Conservation (phyloP, 2,797 vertebrate genomes). For the Cirrhinus mrigala region DNA sequence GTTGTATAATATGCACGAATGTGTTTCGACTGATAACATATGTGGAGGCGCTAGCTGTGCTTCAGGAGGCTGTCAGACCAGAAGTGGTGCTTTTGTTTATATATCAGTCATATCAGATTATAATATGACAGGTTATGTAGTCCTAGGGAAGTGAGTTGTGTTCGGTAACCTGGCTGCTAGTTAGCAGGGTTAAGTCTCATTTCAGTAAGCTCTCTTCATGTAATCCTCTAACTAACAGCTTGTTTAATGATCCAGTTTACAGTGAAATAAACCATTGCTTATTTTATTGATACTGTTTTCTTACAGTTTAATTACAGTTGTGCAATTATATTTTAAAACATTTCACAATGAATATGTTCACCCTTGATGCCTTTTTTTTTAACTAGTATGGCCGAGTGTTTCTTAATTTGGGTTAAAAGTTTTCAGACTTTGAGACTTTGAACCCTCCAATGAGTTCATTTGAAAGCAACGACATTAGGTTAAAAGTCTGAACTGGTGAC, state of each 20-base stretch:
- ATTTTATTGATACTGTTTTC: not conserved
- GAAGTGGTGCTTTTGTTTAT: slow-evolving; percentile 49
- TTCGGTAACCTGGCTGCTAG: not conserved
- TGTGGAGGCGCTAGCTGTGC: slow-evolving; percentile 9
- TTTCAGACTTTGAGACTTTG: slow-evolving; percentile 19
- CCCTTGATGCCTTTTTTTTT: not conserved
- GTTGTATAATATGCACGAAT: slow-evolving; percentile 17
- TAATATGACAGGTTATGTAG: slow-evolving; percentile 24
- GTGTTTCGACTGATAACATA: slow-evolving; percentile 32
- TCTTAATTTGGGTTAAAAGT: slow-evolving; percentile 24
- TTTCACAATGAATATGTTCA: not conserved
- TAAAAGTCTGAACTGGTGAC: not conserved
- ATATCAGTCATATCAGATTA: slow-evolving; percentile 34
- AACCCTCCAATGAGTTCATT: not conserved
- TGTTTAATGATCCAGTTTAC: not conserved
- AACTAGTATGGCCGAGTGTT: not conserved
- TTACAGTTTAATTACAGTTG: not conserved
- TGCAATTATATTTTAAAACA: not conserved
- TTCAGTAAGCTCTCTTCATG: not conserved
- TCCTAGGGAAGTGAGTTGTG: not conserved
- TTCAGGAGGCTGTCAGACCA: slow-evolving; percentile 39
- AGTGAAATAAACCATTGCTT: not conserved
- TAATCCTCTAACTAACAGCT: not conserved
- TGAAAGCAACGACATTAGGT: slow-evolving; percentile 13
- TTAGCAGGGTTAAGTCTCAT: not conserved